A percentile compares a stretch with the other conserved stretches of the same genome.
These are phyloP conservation scores for Stenolophus ochropezus DNA, from an alignment of 2,888 invertebrate genomes.

Conservation along the genomic window DNA sequence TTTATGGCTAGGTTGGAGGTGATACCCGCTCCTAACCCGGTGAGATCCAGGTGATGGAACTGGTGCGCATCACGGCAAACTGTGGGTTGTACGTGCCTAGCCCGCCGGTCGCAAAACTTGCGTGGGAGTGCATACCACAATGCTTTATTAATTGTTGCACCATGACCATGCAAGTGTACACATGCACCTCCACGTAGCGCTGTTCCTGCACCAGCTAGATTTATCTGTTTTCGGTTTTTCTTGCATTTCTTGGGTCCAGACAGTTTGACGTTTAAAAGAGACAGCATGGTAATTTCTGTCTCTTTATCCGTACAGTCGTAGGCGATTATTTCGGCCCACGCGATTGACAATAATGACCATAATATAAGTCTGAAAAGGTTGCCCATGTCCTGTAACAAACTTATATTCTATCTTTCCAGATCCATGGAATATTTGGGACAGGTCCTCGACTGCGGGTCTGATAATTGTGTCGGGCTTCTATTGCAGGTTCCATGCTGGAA, in stretches of 20 bases:
- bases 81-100: not conserved
- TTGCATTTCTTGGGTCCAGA: constrained; percentile 6
- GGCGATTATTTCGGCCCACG: too few species aligned
- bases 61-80: constrained; percentile 20
- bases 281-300: too few species aligned
- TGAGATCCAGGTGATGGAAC: constrained; percentile 17
- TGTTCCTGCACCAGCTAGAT: constrained; percentile 14
- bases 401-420: not conserved
- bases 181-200: too few species aligned
- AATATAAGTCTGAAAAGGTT: too few species aligned
- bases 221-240: not conserved
- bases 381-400: not conserved
- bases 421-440: not conserved
- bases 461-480: not conserved
- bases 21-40: too few species aligned
- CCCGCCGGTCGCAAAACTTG: constrained; percentile 12
- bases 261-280: not conserved
- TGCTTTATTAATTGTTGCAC: constrained; percentile 19
- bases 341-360: too few species aligned
- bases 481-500: not conserved
- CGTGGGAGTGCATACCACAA: constrained; percentile 46
- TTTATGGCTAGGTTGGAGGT: too few species aligned
- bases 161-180: constrained; percentile 9
- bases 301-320: too few species aligned
- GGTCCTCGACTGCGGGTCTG: not conserved